Evolutionary conservation across 2,888 invertebrate species (phyloP).

Genomic region (Pachymerium ferrugineum): DNA sequence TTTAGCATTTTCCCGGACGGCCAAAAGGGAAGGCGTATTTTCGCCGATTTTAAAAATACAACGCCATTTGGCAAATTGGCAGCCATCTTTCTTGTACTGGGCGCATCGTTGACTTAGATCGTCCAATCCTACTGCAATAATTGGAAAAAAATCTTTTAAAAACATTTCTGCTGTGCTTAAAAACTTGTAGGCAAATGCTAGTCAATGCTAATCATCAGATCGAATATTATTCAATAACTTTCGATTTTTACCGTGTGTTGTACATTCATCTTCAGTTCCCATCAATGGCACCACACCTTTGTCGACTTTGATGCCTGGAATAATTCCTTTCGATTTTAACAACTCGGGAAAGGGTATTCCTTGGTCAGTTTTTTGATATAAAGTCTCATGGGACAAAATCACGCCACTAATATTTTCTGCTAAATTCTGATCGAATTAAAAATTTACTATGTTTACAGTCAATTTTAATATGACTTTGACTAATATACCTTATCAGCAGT

Average conservation of each 20-base stretch:
- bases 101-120: conserved; percentile 88
- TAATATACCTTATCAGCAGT: conserved; percentile 64
- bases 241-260: conserved; percentile 75
- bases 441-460: no score
- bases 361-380: conserved; percentile 92
- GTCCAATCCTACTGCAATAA: conserved; percentile 74
- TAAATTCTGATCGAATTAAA: no score
- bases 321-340: conserved; percentile 79
- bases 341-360: conserved; percentile 77
- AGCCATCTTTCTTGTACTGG: conserved; percentile 94
- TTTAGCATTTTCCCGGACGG: conserved; percentile 91
- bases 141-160: conserved; percentile 31
- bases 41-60: conserved; percentile 90
- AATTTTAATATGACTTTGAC: no score
- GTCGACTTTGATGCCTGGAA: conserved; percentile 97
- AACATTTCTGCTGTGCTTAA: neutral
- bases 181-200: no score
- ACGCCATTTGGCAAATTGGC: conserved; percentile 98
- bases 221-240: neutral
- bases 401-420: conserved; percentile 85
- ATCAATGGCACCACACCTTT: conserved; percentile 90
- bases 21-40: conserved; percentile 82
- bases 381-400: conserved; percentile 96
- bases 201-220: no score
- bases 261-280: conserved; percentile 90